Base-by-base conservation (phyloP, 2,113 vertebrate genomes). In the Heptranchias perlo region DNA sequence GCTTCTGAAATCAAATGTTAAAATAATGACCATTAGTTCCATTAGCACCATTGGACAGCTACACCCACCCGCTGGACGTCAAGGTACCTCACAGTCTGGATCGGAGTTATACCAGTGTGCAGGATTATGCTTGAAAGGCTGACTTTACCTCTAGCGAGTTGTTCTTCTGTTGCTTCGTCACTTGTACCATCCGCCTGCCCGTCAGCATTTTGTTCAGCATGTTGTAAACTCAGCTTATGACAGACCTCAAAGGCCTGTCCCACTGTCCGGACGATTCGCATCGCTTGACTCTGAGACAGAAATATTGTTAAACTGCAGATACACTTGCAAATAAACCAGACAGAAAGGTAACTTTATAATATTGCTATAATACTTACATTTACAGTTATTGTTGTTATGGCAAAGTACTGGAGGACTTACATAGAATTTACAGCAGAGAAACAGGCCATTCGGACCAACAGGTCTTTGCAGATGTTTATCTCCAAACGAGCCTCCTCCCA, bases 161-260 rank as follows among this genome's bases (percentile, higher is more conserved):
- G 96, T 96, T 98, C 98, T 93, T 98, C 98, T 13, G 93, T 96
- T 0, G 98, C 98, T 65, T 97, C 98, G 97, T 98, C 97, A 2
- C 98, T 98, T 96, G 98, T 97, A 0, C 98, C 97, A 0, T 98
- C 98, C 0, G 97, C 97, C 97, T 98, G 98, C 28, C 98, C 98
- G 3, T 98, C 97, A 0, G 97, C 97, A 0, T 97, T 97, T 96
- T 98, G 98, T 97, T 98, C 98, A 0, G 98, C 97, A 0, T 98
- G 97, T 97, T 98, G 98, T 97, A 99, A 97, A 96, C 98, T 98
- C 96, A 98, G 97, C 96, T 98, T 98, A 96, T 98, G 98, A 96
- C 98, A 98, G 87, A 98, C 98, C 96, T 98, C 98, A 16, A 99
- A 99, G 21, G 98, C 98, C 97, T 98, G 98, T 31, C 98, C 98